Conservation (phyloP, 2,888 invertebrate species). For the Sinotaia quadrata region DNA sequence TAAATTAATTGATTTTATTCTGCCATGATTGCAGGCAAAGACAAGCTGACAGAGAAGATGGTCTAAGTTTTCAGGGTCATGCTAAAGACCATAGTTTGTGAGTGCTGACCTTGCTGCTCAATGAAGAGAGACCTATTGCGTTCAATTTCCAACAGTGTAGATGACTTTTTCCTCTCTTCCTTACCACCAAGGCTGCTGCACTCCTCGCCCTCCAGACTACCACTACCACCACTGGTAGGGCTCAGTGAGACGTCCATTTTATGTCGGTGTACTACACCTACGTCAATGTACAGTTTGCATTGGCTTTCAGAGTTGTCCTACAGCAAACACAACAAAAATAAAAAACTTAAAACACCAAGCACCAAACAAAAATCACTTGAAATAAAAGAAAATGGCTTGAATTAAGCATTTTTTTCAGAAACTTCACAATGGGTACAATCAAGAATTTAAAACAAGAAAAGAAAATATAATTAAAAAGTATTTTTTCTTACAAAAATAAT, state of each 20-base stretch:
- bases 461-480: too few species aligned
- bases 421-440: too few species aligned
- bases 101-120: conserved; percentile 86
- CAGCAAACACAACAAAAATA: conserved; percentile 3
- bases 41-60: background rate
- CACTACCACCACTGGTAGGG: background rate
- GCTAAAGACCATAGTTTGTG: too few species aligned
- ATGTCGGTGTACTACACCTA: background rate
- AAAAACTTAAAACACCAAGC: too few species aligned
- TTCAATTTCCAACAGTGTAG: conserved; percentile 89
- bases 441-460: too few species aligned
- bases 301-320: conserved; percentile 20
- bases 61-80: conserved; percentile 1
- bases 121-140: conserved; percentile 87
- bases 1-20: too few species aligned
- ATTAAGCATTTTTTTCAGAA: too few species aligned
- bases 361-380: too few species aligned
- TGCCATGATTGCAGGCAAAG: conserved; percentile 3
- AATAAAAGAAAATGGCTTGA: too few species aligned
- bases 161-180: conserved; percentile 60
- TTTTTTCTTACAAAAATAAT: too few species aligned
- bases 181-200: conserved; percentile 32
- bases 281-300: conserved; percentile 3
- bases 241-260: conserved; percentile 19
- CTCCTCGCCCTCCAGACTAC: background rate